Evolutionary conservation across 2,888 invertebrate species (phyloP), one percentile per base, ranked within the genome.

Genomic region (Drosophila hawaiiensis): DNA sequence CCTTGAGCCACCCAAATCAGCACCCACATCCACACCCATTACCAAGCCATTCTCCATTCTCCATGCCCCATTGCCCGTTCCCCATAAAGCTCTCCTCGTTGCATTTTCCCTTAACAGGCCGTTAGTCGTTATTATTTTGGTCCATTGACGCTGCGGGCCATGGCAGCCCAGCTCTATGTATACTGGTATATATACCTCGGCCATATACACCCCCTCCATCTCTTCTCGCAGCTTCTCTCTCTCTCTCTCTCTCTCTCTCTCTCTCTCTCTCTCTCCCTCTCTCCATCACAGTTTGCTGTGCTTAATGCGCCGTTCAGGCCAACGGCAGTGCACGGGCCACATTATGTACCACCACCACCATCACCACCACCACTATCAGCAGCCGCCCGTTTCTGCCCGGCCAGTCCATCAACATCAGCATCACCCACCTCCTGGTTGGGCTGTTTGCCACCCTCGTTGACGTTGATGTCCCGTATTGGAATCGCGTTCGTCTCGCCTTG

Each of bases 61-160:
- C 77, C 78, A 77, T 74, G 74, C 65, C 63, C 75, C 81, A 83
- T 79, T 82, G 64, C 76, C 77, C 80, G 74, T 73, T 73, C 67
- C 66, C 76, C 75, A 71, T 33, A n/a, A 10, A 52, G 25, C 74
- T 61, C 64, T 58, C 39, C 81, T 62, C 67, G 73, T 65, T 86
- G 89, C 85, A 84, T 80, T 83, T 87, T 87, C 82, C 85, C 85
- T 87, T 85, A 85, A 85, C 85, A 85, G 85, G 85, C 85, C 85
- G 83, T 89, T 86, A 85, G 86, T 87, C 89, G 89, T 89, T 83
- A 91, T 91, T 91, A 91, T 91, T 92, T 92, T 91, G 92, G 92
- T 92, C 92, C 92, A 92, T 92, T 92, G 92, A 92, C 85, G 91
- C 88, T 89, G 89, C 89, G 86, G 85, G 91, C 90, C 84, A 82